These are phyloP conservation scores for Drosophila elegans DNA, from an alignment of 1,140 invertebrate genomes.

Conservation along the genomic window DNA sequence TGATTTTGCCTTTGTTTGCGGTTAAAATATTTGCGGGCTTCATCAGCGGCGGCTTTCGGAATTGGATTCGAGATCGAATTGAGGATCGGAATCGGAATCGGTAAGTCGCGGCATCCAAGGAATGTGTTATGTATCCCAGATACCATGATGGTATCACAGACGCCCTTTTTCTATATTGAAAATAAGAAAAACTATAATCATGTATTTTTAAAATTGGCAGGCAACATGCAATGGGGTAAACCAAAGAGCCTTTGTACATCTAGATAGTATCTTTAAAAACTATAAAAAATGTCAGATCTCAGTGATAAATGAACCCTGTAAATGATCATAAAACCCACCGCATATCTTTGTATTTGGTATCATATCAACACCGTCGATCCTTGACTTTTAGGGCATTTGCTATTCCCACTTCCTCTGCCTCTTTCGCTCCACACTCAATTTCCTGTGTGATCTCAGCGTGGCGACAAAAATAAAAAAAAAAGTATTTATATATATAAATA, in stretches of 20 bases:
- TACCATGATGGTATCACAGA: not conserved
- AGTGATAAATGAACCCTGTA: not conserved
- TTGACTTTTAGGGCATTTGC: conserved; percentile 25
- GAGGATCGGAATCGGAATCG: conserved; percentile 12
- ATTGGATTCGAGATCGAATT: conserved; percentile 18
- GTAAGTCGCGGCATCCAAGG: conserved; percentile 18
- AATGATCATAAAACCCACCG: not conserved
- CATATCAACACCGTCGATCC: conserved; percentile 17
- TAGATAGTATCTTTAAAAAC: too few relatives aligned
- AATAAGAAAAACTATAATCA: too few relatives aligned
- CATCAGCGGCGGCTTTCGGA: conserved; percentile 35
- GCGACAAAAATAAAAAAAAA: conserved; percentile 18
- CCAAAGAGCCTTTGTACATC: too few relatives aligned
- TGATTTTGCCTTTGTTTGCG: conserved; percentile 50
- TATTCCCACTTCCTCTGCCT: conserved; percentile 10
- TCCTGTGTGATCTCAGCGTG: conserved; percentile 73
- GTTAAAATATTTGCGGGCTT: conserved; percentile 72
- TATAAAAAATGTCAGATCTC: too few relatives aligned
- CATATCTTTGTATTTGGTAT: conserved; percentile 8
- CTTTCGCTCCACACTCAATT: conserved; percentile 29
- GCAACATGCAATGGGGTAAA: too few relatives aligned
- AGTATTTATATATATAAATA: not conserved
- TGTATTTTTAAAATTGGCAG: too few relatives aligned
- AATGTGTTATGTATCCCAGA: conserved; percentile 1
- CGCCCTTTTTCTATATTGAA: too few relatives aligned